Base-by-base conservation (phyloP, 2,888 invertebrate genomes). In the Tipula lateralis region DNA sequence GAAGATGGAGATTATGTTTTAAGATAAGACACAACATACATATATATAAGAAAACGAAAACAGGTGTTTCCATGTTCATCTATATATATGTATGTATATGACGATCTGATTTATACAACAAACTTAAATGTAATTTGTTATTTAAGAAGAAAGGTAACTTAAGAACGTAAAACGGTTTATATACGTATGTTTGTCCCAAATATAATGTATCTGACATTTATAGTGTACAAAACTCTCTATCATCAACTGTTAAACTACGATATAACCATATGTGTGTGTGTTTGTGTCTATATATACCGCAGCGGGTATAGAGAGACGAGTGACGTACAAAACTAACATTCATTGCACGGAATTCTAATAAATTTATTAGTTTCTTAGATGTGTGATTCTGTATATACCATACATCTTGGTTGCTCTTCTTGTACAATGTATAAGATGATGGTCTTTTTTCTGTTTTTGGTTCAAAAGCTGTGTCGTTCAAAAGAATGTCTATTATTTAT, bases 271-370 rank as follows among this genome's bases (percentile, higher is more conserved):
- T 7, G 3, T 32, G 7, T 32, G 32, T 32, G n/a, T n/a, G n/a
- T n/a, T n/a, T n/a, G n/a, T n/a, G n/a, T n/a, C n/a, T n/a, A 32
- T 32, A 32, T 32, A 36, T 12, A 36, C 36, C 32, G 36, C n/a
- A n/a, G n/a, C n/a, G n/a, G n/a, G n/a, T 36, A 36, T 9, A 9
- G 32, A 32, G 12, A 36, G 36, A n/a, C 66, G 24, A 66, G 24
- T n/a, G n/a, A 66, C 9, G 44, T 16, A 13, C 39, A 6, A 50
- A 50, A 50, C 44, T 50, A 50, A 16, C 16, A 66, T 66, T 66
- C 66, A 66, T 24, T 66, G 66, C 66, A 66, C 66, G 66, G 12
- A 66, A 66, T 66, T 66, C 66, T 66, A 66, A 66, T 66, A 66
- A 66, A 66, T 66, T 66, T 66, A 66, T 66, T 24, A 66, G 66